Evolutionary conservation across 2,888 invertebrate genomes (phyloP), one percentile per base, ranked within the genome.

Genomic region (Cephus pygmeus): DNA sequence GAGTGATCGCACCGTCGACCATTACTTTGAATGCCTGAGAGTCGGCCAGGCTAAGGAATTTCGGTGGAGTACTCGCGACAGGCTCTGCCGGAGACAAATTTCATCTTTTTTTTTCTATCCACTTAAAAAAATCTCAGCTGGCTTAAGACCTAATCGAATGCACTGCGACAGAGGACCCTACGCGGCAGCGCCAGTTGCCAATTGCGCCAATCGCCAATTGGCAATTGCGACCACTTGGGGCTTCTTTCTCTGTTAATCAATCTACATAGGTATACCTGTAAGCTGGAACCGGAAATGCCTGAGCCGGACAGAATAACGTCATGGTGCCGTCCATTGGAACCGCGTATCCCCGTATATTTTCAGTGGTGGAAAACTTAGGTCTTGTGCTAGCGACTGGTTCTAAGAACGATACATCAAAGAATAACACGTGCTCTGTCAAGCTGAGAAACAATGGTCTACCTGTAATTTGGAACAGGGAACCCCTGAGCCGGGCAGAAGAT

Each of bases 401-500:
- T 88, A 56, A 56, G 56, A 23, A 56, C 56, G 56, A 56, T 56
- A 56, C 23, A 56, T 56, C 56, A 56, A 56, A 56, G 56, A 23
- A 56, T 2, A 23, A 56, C 9, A 9, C 34, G 34, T 34, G 56
- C 9, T 23, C 56, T 9, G 9, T 6, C 23, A 23, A 56, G 56
- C 56, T 23, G 6, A 56, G 23, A 9, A 56, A 23, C 0, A 56
- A 56, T 56, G 9, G 23, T 31, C 34, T 94, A 95, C 95, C 95
- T 95, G 93, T 94, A 95, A 91, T 93, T 93, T 90, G 95, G 95
- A 91, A 94, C 94, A 85, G 95, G 95, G 92, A 94, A 96, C 75
- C 95, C 95, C 92, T 96, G 96, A 81, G 95, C 95, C 75, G 95
- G 95, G 90, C 96, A 96, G 86, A 94, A 93, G 84, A 96, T 93